Conservation (phyloP, 2,888 invertebrate genomes). For the Mechanitis messenoides region DNA sequence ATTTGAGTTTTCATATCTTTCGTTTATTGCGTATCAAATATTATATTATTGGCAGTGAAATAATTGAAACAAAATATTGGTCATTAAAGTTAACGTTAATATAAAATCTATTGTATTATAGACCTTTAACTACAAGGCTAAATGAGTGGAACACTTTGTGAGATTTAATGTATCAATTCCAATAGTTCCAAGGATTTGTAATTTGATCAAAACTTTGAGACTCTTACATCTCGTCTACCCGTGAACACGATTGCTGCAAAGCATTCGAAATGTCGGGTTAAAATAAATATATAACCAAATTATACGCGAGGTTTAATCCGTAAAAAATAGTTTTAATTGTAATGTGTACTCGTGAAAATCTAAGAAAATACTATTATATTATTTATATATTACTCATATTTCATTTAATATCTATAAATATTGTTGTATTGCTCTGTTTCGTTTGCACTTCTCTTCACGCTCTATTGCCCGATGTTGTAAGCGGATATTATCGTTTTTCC, state of each 20-base stretch:
- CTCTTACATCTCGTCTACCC: too few species aligned
- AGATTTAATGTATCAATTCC: neutral
- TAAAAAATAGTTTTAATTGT: too few species aligned
- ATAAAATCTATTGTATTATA: neutral
- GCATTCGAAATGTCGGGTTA: too few species aligned
- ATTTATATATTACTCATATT: neutral
- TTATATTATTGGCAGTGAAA: neutral
- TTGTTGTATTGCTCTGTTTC: constrained; percentile 29
- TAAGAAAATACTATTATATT: too few species aligned
- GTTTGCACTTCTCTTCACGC: constrained; percentile 44
- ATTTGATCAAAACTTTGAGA: too few species aligned
- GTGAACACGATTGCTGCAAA: too few species aligned
- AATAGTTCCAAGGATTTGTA: too few species aligned
- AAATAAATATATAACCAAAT: too few species aligned
- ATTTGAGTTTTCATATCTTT: neutral
- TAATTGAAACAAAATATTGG: neutral
- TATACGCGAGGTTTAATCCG: too few species aligned
- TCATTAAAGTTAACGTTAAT: neutral
- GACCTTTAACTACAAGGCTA: constrained; percentile 4
- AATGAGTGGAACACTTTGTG: neutral
- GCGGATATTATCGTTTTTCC: constrained; percentile 52
- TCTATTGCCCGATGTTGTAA: constrained; percentile 55
- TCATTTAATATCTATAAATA: constrained; percentile 18
- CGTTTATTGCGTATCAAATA: neutral
- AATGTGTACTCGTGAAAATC: too few species aligned